Conservation (phyloP, 2,113 vertebrate species). For the Onychostoma macrolepis region DNA sequence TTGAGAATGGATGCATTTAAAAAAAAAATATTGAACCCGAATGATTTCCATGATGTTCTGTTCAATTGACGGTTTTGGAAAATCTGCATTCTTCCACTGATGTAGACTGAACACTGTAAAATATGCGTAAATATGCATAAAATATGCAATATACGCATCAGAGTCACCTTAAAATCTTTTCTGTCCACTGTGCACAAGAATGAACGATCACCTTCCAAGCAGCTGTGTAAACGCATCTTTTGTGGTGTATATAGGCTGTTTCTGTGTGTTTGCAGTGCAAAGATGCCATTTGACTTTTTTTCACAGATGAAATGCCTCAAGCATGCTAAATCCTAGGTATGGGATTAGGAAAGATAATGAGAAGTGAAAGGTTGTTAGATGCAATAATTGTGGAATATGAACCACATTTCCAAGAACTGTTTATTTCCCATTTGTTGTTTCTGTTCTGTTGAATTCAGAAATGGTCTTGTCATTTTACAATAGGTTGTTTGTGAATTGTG, state of each 20-base stretch:
- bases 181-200: not conserved
- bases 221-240: not conserved
- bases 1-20: not conserved
- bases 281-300: not conserved
- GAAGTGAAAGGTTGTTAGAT: not conserved
- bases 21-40: not conserved
- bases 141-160: not conserved
- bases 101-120: too few relatives aligned
- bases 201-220: conserved; percentile 7
- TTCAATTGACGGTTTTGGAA: not conserved
- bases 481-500: not conserved
- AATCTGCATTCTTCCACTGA: not conserved
- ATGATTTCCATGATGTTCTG: not conserved
- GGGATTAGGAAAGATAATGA: not conserved
- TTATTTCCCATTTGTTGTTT: not conserved
- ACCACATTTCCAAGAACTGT: not conserved
- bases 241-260: not conserved
- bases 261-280: not conserved
- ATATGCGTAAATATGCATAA: conserved; percentile 12
- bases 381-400: conserved; percentile 6
- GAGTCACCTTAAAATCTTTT: conserved; percentile 5
- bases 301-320: not conserved
- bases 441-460: not conserved
- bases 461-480: not conserved
- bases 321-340: not conserved